Evolutionary conservation across 2,797 vertebrate genomes (phyloP).

Genomic region (Brachymystax lenok): DNA sequence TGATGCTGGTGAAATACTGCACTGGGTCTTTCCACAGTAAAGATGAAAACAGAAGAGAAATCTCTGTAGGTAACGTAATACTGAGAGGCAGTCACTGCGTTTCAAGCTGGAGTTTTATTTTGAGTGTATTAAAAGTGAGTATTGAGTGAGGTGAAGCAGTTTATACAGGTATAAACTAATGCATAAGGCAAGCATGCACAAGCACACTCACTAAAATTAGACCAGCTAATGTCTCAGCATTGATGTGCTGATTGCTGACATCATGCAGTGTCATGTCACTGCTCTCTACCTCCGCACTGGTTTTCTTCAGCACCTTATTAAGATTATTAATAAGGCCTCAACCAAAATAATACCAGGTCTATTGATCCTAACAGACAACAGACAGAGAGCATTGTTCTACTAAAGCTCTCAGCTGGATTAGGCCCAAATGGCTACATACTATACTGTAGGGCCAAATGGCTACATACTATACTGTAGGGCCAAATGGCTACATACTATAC

Average conservation of each 20-base stretch:
- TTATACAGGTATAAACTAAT: background rate
- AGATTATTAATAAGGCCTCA: slow-evolving; percentile 64
- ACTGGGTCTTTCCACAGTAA: slow-evolving; percentile 45
- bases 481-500: too few relatives aligned
- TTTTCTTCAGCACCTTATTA: slow-evolving; percentile 73
- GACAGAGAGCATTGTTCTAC: slow-evolving; percentile 65
- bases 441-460: background rate
- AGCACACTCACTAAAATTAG: background rate
- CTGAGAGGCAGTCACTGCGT: slow-evolving; percentile 52
- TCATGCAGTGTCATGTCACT: slow-evolving; percentile 54
- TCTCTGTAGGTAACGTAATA: slow-evolving; percentile 53
- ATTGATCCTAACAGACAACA: slow-evolving; percentile 44
- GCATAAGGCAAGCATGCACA: slow-evolving; percentile 17
- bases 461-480: background rate
- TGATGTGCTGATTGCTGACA: slow-evolving; percentile 49
- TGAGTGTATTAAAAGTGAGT: slow-evolving; percentile 38
- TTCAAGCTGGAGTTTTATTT: slow-evolving; percentile 45
- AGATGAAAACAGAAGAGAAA: slow-evolving; percentile 56
- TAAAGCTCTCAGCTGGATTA: slow-evolving; percentile 53
- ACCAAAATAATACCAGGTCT: slow-evolving; percentile 29
- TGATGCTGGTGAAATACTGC: slow-evolving; percentile 57
- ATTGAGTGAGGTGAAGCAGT: background rate
- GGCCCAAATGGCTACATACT: slow-evolving; percentile 23
- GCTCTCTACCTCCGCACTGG: slow-evolving; percentile 43
- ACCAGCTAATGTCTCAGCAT: slow-evolving; percentile 13